phyloP scores from a whole-genome alignment of 35 echinoderm and acorn worm species.

The Lytechinus pictus region DNA sequence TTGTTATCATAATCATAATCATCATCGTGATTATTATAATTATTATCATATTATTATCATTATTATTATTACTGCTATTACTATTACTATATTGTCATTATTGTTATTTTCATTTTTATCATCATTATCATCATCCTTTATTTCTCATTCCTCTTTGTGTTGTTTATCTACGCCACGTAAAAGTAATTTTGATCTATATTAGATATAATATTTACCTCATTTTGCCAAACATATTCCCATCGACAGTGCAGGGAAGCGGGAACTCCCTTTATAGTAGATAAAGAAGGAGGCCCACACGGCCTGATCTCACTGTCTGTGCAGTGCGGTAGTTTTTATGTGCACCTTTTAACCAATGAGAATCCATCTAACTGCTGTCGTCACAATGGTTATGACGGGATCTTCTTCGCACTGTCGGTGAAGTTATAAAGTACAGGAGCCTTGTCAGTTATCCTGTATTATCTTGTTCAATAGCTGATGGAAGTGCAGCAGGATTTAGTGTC shows the following conservation, averaged over 20 bases:
- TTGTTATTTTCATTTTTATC: no score
- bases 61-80: neutral
- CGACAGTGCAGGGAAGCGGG: no score
- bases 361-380: neutral
- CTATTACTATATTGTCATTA: no score
- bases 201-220: no score
- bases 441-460: neutral
- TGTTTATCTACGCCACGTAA: no score
- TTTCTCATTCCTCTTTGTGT: no score
- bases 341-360: conserved; percentile 5
- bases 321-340: neutral
- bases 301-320: neutral
- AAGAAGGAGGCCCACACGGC: no score
- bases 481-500: neutral
- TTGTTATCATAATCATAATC: neutral
- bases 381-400: neutral
- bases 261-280: no score
- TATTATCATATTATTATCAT: neutral
- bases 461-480: neutral
- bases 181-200: no score
- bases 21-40: neutral
- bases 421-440: neutral
- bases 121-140: no score
- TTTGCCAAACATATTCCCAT: no score
- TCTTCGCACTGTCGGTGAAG: neutral